phyloP scores from a whole-genome alignment of 2,888 invertebrate species.

The Luperina nickerlii region DNA sequence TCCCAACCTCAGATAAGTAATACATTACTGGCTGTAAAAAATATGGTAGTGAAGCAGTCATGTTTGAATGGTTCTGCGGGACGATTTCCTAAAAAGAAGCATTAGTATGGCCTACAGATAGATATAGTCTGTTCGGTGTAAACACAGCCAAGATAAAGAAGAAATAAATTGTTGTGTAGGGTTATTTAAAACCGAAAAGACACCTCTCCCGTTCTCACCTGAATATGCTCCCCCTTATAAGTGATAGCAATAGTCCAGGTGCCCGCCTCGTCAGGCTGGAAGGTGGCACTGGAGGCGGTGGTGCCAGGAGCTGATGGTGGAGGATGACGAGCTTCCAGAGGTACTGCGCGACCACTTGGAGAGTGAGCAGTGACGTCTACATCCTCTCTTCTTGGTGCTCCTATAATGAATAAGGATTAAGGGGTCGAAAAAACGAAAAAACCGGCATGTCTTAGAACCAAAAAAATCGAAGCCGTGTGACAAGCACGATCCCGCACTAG shows the following conservation, averaged over 20 bases:
- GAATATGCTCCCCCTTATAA: conserved; percentile 98
- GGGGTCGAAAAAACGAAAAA: no score
- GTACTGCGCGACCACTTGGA: conserved; percentile 95
- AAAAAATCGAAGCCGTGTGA: neutral
- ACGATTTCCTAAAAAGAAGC: neutral
- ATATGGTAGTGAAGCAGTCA: neutral
- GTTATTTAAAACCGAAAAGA: no score
- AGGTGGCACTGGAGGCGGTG: conserved; percentile 96
- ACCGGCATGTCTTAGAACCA: neutral
- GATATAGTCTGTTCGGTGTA: neutral
- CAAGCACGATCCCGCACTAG: neutral
- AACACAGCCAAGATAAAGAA: neutral
- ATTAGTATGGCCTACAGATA: neutral
- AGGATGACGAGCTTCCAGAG: conserved; percentile 89
- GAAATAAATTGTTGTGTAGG: neutral
- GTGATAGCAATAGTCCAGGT: conserved; percentile 99
- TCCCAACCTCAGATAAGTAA: neutral
- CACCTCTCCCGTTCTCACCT: conserved; percentile 82
- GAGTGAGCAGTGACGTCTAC: conserved; percentile 98
- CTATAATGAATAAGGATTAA: conserved; percentile 78
- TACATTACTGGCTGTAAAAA: neutral
- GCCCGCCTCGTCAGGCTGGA: conserved; percentile 99
- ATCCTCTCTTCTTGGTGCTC: conserved; percentile 94
- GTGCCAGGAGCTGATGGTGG: conserved; percentile 96
- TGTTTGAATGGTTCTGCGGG: neutral